Base-by-base conservation (phyloP, 2,797 vertebrate species). In the Masticophis lateralis region DNA sequence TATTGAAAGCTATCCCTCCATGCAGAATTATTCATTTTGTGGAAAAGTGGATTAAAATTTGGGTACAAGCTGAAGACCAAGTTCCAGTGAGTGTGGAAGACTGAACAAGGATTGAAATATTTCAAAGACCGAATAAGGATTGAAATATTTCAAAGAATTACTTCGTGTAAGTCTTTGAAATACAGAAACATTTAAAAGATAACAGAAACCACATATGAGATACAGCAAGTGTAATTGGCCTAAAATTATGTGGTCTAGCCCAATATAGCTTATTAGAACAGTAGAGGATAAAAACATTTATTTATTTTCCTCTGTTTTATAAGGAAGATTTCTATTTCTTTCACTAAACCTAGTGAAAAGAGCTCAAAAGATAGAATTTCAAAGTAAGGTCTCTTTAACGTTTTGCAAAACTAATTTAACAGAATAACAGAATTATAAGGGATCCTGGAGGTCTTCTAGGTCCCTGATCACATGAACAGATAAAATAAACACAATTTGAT, bases 1-100 rank as follows among this genome's bases (percentile, higher is more conserved):
- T 95, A 94, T 16, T 91, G 92, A 95, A 97, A 92, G 60, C 83
- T 97, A 63, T 95, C 93, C 92, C 96, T 97, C 93, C 93, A 87
- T 90, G 90, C 25, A 9, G 66, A 86, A 95, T 94, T 93, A 87
- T 69, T 91, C 90, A 92, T 94, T 55, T 88, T 93, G 91, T 0
- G 0, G 79, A 92, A 94, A 5, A 91, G 66, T 94, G 95, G 59
- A 94, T 91, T 55, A 12, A 86, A 94, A 20, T 91, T 93, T 94
- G 93, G 94, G 60, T 93, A 56, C 96, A 96, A 60, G 93, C 51
- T 28, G 92, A 95, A 94, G 89, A 88, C 91, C 88, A 92, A 69
- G 91, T 93, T 91, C 57, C 37, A 25, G 61, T 55, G 57, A 88
- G 1, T 28, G 8, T n/a, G 27, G 18, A 59, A 59, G 57, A 59